Conservation (phyloP, 1,140 invertebrate species). For the Nasonia longicornis region DNA sequence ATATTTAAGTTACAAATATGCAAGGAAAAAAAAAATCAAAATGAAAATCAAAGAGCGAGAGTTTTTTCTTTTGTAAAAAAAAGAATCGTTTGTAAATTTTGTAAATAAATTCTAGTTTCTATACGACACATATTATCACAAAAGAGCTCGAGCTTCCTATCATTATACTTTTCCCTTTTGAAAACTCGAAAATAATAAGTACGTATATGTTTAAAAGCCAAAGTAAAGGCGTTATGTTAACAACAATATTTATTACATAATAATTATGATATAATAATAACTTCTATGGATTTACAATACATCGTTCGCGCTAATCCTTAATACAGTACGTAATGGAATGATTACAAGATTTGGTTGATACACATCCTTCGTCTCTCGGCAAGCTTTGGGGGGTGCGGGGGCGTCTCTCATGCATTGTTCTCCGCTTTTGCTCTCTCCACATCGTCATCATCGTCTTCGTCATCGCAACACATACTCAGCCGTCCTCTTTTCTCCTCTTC, state of each 20-base stretch:
- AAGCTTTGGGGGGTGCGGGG: conserved; percentile 19
- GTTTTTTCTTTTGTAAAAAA: neutral
- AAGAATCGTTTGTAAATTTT: neutral
- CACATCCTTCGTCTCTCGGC: conserved; percentile 48
- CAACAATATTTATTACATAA: conserved; percentile 72
- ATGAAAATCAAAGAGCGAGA: neutral
- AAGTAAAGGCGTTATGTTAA: conserved; percentile 59
- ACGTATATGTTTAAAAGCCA: conserved; percentile 30
- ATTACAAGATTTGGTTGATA: conserved; percentile 67
- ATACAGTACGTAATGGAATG: conserved; percentile 67
- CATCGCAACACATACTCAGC: neutral
- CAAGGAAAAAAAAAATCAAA: neutral
- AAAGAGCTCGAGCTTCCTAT: neutral
- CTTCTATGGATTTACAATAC: conserved; percentile 69
- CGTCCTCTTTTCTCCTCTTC: conserved; percentile 8
- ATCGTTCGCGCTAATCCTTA: conserved; percentile 66
- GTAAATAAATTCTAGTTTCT: neutral
- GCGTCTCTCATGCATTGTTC: conserved; percentile 6
- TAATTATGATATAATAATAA: conserved; percentile 70
- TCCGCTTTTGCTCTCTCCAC: conserved; percentile 13
- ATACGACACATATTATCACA: neutral
- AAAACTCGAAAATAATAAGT: too few relatives aligned
- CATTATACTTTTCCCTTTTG: neutral
- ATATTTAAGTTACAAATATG: neutral
- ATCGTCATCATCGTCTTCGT: too few relatives aligned